phyloP scores from a whole-genome alignment of 2,797 vertebrate genomes.

The Ctenochaetus hawaiiensis region DNA sequence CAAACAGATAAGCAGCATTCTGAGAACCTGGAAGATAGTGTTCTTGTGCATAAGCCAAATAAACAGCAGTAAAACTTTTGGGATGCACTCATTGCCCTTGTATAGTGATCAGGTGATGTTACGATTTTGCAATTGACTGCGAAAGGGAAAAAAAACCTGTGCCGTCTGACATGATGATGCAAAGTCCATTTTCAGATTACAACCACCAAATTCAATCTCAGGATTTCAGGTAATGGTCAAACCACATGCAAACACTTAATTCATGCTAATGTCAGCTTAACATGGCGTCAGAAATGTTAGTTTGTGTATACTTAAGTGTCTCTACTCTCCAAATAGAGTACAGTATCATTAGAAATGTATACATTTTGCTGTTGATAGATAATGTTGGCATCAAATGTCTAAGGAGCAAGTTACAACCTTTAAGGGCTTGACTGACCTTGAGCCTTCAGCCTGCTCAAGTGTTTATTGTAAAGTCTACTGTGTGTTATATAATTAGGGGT shows the following conservation, averaged over 20 bases:
- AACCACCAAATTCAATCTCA: neutral
- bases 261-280: neutral
- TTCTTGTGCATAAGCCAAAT: too few species aligned
- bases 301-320: too few species aligned
- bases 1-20: too few species aligned
- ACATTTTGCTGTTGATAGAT: neutral
- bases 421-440: neutral
- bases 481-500: too few species aligned
- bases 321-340: neutral
- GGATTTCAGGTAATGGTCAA: slow-evolving; percentile 18
- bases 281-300: neutral
- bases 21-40: too few species aligned
- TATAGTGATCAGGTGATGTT: slow-evolving; percentile 38
- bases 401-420: neutral
- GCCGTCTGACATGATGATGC: slow-evolving; percentile 30
- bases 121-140: slow-evolving; percentile 48
- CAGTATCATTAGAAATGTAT: neutral
- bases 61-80: neutral
- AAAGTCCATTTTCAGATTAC: slow-evolving; percentile 58
- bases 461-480: slow-evolving; percentile 1
- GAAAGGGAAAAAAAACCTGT: slow-evolving; percentile 11
- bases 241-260: neutral
- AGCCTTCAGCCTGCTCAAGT: neutral
- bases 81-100: neutral
- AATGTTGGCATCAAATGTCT: neutral